Base-by-base conservation (phyloP, 1,140 invertebrate genomes). In the Agraylea sexmaculata region DNA sequence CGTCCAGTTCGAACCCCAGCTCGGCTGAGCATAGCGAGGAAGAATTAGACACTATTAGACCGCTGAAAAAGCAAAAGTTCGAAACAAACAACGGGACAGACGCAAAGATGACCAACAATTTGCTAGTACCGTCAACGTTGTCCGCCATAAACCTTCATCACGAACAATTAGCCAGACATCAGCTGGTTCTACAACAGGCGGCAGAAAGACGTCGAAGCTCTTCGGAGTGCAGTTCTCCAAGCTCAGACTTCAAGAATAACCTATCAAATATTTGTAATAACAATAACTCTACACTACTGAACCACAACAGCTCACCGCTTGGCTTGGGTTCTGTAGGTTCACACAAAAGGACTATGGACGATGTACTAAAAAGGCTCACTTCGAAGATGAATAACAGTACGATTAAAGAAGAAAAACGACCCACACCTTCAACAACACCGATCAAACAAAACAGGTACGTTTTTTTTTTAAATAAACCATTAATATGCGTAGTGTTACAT, bases 321-420 rank as follows among this genome's bases (percentile, higher is more conserved):
- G 46, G 46, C 13, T 52, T 68, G 43, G 63, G 62, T 21, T 50
- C 65, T 4, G 59, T 54, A 2, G 53, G 53, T 8, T 58, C 70
- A 6, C 66, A 71, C 42, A 66, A 79, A 56, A 64, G 79, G 51
- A 80, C 81, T n/a, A 85, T 87, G 82, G 82, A 87, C 66, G 80
- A 87, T 66, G 82, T 87, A 4, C 67, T 87, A n/a, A 85, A 85
- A 58, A 70, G 79, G 55, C 66, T 87, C 49, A 83, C 81, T 35
- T 83, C 80, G 40, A 87, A 85, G 60, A 82, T 81, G 69, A 77
- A 78, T 49, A 75, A 69, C 54, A 77, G 73, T 51, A 73, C 73
- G 10, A 69, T 75, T 30, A 74, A 72, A 50, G 74, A 78, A 54
- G 73, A 75, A 44, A 74, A 71, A 46, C 69, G 75, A 51, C 74